Evolutionary conservation across 2,113 vertebrate species (phyloP).

Genomic region (Phodopus roborovskii): DNA sequence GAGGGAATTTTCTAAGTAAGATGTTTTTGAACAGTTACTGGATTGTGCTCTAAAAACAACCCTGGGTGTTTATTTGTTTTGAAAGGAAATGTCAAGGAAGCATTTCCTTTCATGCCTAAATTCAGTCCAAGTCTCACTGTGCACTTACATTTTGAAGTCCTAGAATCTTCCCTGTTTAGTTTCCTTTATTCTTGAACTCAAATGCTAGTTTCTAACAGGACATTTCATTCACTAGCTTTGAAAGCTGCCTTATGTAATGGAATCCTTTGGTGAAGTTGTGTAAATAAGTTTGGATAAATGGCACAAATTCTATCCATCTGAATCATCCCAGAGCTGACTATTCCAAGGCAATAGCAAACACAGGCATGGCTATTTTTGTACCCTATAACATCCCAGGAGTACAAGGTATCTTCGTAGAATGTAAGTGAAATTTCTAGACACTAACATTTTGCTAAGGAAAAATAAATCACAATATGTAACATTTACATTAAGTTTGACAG

Average conservation of each 20-base stretch:
- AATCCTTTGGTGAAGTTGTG: conserved; percentile 7
- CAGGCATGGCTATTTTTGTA: background rate
- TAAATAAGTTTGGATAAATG: conserved; percentile 11
- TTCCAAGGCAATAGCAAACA: conserved; percentile 39
- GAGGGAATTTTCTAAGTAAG: conserved; percentile 58
- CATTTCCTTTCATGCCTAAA: conserved; percentile 66
- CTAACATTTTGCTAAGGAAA: conserved; percentile 66
- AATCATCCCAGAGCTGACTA: background rate
- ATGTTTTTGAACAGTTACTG: conserved; percentile 54
- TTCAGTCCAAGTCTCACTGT: background rate
- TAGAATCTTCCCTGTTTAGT: background rate
- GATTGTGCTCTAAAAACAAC: conserved; percentile 63
- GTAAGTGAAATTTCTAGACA: conserved; percentile 71
- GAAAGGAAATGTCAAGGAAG: conserved; percentile 75
- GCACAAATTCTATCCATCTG: background rate
- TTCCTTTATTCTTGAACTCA: conserved; percentile 40
- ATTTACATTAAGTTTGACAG: conserved; percentile 46
- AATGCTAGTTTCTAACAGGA: conserved; percentile 10
- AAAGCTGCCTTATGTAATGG: background rate
- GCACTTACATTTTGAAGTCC: conserved; percentile 48
- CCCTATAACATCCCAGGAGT: background rate
- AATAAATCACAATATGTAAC: conserved; percentile 53
- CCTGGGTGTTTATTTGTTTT: conserved; percentile 67
- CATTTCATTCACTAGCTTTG: background rate
- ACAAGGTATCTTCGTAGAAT: conserved; percentile 67